Evolutionary conservation across 2,797 vertebrate species (phyloP), one percentile per base, ranked within the genome.

Genomic region (Neoniphon sammara): DNA sequence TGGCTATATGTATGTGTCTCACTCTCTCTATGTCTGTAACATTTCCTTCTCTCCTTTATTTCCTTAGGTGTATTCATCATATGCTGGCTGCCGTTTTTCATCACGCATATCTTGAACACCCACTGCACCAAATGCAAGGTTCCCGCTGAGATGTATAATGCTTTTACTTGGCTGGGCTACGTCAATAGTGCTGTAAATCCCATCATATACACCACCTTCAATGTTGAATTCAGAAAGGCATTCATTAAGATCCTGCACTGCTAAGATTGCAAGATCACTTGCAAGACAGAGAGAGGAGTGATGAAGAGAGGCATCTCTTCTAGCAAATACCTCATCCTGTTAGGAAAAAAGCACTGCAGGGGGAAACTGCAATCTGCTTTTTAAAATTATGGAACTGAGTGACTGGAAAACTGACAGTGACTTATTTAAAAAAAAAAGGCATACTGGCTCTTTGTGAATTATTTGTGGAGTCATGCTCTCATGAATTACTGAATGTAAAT

Each of bases 51-150:
- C 65, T 77, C n/a, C 46, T 23, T 0, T 73, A n/a, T 74, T 58
- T 75, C 81, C 78, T 18, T 85, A 99, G 98, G 97, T 87, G 97
- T 99, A 69, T 99, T 99, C 93, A 99, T 99, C 93, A 97, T 99
- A 89, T 99, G 97, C 91, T 99, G 98, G 98, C 94, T 99, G 85
- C 98, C 98, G 0, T 99, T 99, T 93, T 99, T 99, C 94, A 98
- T 99, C 90, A 99, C 97, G 5, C 98, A 99, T 90, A 99, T 99
- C 93, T 90, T 99, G 85, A 99, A 99, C 91, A 98, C 96, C 86
- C 96, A 99, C 92, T 98, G 97, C 93, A 93, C 91, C 50, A 94
- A 95, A 70, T 98, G 97, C 93, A 94, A 92, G 83, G 96, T 99
- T 72, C 96, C 98, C 0, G 94, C 94, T 1, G 95, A 95, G 78